Evolutionary conservation across 2,113 vertebrate species (phyloP), one percentile per base, ranked within the genome.

Genomic region (Myotis lucifugus): DNA sequence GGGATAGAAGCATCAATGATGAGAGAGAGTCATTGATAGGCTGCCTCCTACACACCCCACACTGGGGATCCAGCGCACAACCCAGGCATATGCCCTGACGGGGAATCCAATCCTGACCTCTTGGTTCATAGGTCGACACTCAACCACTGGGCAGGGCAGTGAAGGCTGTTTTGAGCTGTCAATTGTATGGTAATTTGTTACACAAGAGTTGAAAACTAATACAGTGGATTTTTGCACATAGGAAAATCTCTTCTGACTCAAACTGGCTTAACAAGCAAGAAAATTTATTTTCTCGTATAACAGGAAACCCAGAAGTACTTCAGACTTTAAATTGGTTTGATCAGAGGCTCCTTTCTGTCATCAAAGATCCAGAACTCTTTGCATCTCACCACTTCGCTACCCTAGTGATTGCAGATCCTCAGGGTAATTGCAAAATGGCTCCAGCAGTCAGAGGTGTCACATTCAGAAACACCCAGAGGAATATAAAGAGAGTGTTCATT

Each of bases 131-230:
- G 56, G 9, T 61, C 3, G 23, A 61, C 56, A 61, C 9, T 25
- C 56, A 61, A 61, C 56, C 56, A 27, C 23, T 61, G 56, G 56
- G 9, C 9, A 3, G 56, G 23, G 9, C 23, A 52, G 37, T 21
- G 15, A 5, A 40, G 54, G 29, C 29, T 81, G 8, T 56, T 91
- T 67, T 81, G 91, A 85, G 64, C 37, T 86, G 67, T 37, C 72
- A 79, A 66, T 72, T 77, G 34, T 48, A 73, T 61, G 42, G 50
- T 50, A 74, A 81, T 64, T 56, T 91, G 11, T 93, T 93, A 91
- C 15, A 73, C 7, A 93, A 64, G 64, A 78, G 34, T 7, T 59
- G 87, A 79, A 95, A 96, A 74, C n/a, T 59, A 74, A 92, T 13
- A 59, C 50, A 19, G 12, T 52, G 23, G 17, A 10, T 66, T 64